Percentiles rank a stretch among this genome's conserved stretches.
Conservation (phyloP, 2,888 invertebrate species). For the Penaeus monodon region DNA sequence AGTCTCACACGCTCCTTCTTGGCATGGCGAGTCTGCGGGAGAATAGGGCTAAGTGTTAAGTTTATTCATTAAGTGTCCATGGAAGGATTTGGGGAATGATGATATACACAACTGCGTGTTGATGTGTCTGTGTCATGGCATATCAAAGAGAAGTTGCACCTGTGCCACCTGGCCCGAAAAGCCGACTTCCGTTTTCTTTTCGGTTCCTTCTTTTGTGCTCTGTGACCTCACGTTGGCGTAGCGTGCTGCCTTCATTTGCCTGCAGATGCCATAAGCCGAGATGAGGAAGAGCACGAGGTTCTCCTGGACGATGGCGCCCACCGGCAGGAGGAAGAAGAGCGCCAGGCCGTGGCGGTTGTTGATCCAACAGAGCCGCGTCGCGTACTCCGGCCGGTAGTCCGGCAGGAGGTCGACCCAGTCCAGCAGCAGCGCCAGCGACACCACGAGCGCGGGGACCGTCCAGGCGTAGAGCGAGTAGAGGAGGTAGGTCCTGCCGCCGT, state of each 20-base stretch:
- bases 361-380: constrained; percentile 70
- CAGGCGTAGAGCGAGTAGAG: constrained; percentile 70
- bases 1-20: constrained; percentile 67
- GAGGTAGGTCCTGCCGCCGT: constrained; percentile 61
- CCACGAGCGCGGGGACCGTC: constrained; percentile 69
- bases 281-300: constrained; percentile 69
- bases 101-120: no score
- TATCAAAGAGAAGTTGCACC: neutral
- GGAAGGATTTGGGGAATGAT: neutral
- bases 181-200: constrained; percentile 53
- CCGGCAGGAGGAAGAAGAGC: constrained; percentile 70
- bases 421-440: constrained; percentile 65
- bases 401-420: constrained; percentile 65
- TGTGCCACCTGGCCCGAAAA: constrained; percentile 5
- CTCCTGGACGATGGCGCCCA: constrained; percentile 68
- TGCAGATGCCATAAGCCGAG: constrained; percentile 67
- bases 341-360: constrained; percentile 68
- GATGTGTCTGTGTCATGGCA: neutral
- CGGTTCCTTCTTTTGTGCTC: constrained; percentile 35
- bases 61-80: constrained; percentile 10
- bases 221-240: constrained; percentile 62
- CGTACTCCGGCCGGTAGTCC: constrained; percentile 64
- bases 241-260: constrained; percentile 57
- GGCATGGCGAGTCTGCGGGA: constrained; percentile 9
- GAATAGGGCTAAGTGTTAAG: neutral